These are phyloP conservation scores for Cherax destructor DNA, from an alignment of 1,140 invertebrate species.

Conservation along the genomic window DNA sequence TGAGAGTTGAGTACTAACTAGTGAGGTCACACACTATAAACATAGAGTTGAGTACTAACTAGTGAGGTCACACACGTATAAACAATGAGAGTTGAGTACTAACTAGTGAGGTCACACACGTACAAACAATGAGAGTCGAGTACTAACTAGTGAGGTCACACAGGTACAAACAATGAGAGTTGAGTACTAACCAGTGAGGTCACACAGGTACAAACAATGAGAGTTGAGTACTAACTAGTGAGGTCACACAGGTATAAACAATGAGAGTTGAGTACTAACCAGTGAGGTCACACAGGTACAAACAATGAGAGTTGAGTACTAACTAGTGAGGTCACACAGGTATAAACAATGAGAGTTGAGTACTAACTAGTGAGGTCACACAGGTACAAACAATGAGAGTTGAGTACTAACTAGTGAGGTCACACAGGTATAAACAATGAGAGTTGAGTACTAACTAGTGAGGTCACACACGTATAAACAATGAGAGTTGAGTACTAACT, in stretches of 20 bases:
- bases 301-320: background rate
- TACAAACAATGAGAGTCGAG: background rate
- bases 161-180: no score
- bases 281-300: background rate
- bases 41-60: no score
- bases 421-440: no score
- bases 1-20: constrained; percentile 5
- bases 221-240: constrained; percentile 23
- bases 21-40: no score
- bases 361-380: constrained; percentile 32
- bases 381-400: no score
- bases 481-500: constrained; percentile 1
- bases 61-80: no score
- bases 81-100: background rate
- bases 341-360: background rate
- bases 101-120: constrained; percentile 11
- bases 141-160: constrained; percentile 32
- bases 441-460: constrained; percentile 23
- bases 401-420: constrained; percentile 32
- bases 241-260: background rate
- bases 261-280: constrained; percentile 5
- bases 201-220: no score
- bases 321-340: constrained; percentile 16
- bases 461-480: background rate
- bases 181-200: constrained; percentile 35